Base-by-base conservation (phyloP, 2,888 invertebrate genomes). In the Marasmarcha lunaedactyla region DNA sequence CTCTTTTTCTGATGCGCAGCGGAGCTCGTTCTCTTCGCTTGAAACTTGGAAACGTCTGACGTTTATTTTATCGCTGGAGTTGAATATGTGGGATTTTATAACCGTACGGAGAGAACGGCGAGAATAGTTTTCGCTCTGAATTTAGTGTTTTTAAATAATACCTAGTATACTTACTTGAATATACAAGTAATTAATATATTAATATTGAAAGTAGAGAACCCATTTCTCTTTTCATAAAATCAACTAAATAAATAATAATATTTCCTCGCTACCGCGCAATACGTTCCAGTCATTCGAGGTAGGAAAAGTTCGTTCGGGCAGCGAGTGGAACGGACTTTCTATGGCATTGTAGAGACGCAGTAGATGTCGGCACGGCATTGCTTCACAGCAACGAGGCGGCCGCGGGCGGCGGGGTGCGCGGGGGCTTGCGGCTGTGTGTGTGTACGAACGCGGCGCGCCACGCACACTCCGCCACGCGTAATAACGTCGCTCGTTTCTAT, bases 1-100 rank as follows among this genome's bases (percentile, higher is more conserved):
- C 81, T 83, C 83, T 83, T 83, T 81, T 83, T 83, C 81, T 83
- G 81, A 79, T 77, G 78, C 79, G 73, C 77, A 77, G 76, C 71
- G 76, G 72, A 72, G 74, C 71, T 71, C 69, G 70, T 74, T 71
- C 74, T 74, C 76, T 70, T 65, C 65, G 76, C 63, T 76, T 55
- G 71, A 74, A 79, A 81, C 79, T 78, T 73, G 78, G 66, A 72
- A 76, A 71, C 69, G 73, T 72, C 72, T 66, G 77, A 72, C 76
- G 71, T 78, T 76, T 71, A 78, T 79, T 81, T 81, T 77, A 81
- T 81, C 70, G 68, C 71, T 61, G 64, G 68, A 63, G 71, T 70
- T 64, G 70, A 65, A 65, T 74, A 68, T 69, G 67, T 65, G 60
- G 65, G 66, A 60, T 78, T 77, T 78, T 76, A 76, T 71, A 76